Evolutionary conservation across 1,140 invertebrate species (phyloP).

Genomic region (Drosophila micromelanica): DNA sequence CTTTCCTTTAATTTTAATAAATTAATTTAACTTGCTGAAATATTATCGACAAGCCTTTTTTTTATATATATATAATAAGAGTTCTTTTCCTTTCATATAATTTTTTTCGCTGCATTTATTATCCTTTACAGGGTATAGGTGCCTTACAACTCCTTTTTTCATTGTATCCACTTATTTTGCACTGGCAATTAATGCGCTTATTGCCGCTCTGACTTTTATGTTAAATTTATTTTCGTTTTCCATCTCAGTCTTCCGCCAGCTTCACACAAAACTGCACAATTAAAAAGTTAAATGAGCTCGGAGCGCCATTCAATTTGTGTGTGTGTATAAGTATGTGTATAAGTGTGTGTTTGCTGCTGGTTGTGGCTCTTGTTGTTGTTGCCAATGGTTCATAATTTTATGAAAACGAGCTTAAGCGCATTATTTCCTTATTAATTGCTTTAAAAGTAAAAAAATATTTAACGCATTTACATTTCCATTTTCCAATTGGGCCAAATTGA

Average conservation of each 20-base stretch:
- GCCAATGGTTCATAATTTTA: slow-evolving; percentile 42
- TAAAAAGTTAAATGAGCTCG: slow-evolving; percentile 79
- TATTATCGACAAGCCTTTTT: no score
- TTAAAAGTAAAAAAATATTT: slow-evolving; percentile 38
- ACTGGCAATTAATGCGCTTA: slow-evolving; percentile 75
- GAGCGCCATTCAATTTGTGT: slow-evolving; percentile 48
- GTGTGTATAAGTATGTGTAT: slow-evolving; percentile 23
- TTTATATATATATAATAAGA: no score
- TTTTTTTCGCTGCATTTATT: neutral
- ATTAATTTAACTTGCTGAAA: no score
- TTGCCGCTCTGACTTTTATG: slow-evolving; percentile 63
- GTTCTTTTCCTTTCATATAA: neutral
- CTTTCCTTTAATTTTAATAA: no score
- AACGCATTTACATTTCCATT: slow-evolving; percentile 22
- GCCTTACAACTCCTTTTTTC: neutral
- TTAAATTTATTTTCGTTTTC: slow-evolving; percentile 55
- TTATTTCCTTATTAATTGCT: slow-evolving; percentile 64
- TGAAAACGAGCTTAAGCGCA: slow-evolving; percentile 49
- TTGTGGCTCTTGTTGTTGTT: neutral
- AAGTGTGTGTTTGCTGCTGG: neutral
- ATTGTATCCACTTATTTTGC: slow-evolving; percentile 22
- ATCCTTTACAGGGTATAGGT: neutral
- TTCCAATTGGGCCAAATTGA: slow-evolving; percentile 46
- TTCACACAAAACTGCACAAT: slow-evolving; percentile 72
- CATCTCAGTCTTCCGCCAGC: slow-evolving; percentile 39